Percentiles rank a stretch among this genome's conserved stretches.
Conservation (phyloP, 1,140 invertebrate species). For the Apis cerana region DNA sequence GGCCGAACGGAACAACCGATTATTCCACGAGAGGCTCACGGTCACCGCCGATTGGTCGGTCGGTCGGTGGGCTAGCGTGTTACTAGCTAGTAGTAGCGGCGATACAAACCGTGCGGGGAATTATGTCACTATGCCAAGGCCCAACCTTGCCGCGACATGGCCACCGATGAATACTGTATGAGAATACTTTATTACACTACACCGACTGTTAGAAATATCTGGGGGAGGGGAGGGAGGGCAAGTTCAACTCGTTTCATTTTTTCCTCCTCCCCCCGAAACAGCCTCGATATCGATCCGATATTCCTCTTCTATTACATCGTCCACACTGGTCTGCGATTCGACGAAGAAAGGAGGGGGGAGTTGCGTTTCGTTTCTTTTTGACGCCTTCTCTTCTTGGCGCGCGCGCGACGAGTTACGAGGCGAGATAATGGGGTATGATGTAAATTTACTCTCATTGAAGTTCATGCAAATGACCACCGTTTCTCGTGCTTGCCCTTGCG, state of each 20-base stretch:
- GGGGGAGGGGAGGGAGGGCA: background rate
- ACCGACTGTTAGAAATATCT: conserved; percentile 50
- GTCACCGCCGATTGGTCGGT: conserved; percentile 47
- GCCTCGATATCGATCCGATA: too few relatives aligned
- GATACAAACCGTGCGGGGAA: conserved; percentile 63
- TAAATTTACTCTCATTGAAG: background rate
- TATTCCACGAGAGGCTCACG: conserved; percentile 58
- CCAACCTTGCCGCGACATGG: conserved; percentile 68
- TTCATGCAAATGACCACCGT: background rate
- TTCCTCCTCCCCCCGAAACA: background rate
- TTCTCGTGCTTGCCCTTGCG: background rate
- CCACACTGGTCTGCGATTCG: too few relatives aligned
- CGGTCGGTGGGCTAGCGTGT: conserved; percentile 56
- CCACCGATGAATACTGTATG: conserved; percentile 75
- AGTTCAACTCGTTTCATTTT: too few relatives aligned
- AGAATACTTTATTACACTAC: conserved; percentile 66
- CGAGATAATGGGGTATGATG: background rate
- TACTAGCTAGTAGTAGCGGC: conserved; percentile 64
- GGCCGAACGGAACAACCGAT: conserved; percentile 29
- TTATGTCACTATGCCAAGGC: conserved; percentile 78
- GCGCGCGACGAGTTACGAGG: too few relatives aligned
- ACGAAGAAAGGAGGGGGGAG: too few relatives aligned
- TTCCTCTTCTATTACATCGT: too few relatives aligned
- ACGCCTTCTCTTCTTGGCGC: too few relatives aligned
- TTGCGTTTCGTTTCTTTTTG: too few relatives aligned